These are phyloP conservation scores for Ammodytes marinus DNA, from an alignment of 2,113 vertebrate genomes.

Conservation along the genomic window DNA sequence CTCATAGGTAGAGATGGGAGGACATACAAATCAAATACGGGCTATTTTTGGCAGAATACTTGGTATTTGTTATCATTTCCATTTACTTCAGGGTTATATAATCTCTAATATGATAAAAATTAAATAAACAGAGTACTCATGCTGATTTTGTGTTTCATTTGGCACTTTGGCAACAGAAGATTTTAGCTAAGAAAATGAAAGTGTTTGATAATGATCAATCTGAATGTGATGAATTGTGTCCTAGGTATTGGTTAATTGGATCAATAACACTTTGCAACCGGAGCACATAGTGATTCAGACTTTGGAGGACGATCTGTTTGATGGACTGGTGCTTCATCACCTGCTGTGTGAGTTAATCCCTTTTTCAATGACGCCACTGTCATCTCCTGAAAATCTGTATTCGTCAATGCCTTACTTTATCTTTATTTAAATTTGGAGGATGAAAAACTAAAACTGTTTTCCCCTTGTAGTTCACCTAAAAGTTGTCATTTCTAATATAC, in stretches of 20 bases:
- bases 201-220: slow-evolving; percentile 40
- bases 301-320: slow-evolving; percentile 93
- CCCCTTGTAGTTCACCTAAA: background rate
- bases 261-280: slow-evolving; percentile 87
- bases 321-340: slow-evolving; percentile 95
- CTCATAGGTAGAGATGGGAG: background rate
- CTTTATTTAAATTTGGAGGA: slow-evolving; percentile 8
- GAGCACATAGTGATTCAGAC: slow-evolving; percentile 93
- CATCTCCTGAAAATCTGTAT: background rate
- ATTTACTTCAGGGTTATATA: background rate
- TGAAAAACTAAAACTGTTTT: background rate
- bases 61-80: slow-evolving; percentile 19
- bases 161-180: slow-evolving; percentile 4
- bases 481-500: background rate
- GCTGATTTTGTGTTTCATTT: slow-evolving; percentile 25
- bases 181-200: slow-evolving; percentile 32
- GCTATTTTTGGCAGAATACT: background rate
- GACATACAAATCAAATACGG: slow-evolving; percentile 7
- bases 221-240: slow-evolving; percentile 59
- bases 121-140: slow-evolving; percentile 1
- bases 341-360: slow-evolving; percentile 88
- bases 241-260: slow-evolving; percentile 90
- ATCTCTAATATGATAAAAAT: slow-evolving; percentile 19
- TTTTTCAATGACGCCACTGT: background rate
- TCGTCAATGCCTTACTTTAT: slow-evolving; percentile 7